Base-by-base conservation (phyloP, 2,797 vertebrate species). In the Poecilia velifera region DNA sequence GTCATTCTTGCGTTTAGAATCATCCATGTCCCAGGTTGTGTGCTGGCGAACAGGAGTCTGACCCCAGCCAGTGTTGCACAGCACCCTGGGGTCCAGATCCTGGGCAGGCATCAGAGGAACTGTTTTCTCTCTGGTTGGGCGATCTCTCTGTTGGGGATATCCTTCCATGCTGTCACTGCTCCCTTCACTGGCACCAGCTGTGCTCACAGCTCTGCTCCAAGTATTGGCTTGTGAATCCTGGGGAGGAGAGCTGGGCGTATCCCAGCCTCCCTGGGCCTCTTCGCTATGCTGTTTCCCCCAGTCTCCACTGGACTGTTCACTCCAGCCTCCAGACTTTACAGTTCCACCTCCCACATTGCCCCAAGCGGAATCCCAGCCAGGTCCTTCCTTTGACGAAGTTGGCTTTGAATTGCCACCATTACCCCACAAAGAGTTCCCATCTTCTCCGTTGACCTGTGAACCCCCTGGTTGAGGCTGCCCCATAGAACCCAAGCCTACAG, bases 1-100 rank as follows among this genome's bases (percentile, higher is more conserved):
- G 91, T 97, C 97, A 93, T 96, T 96, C 94, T 98, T 98, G 84
- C 94, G 93, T 84, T 97, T 97, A 86, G 96, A 94, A 36, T 96
- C 86, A 76, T 97, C 95, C 0, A 96, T 98, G 84, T 99, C 97
- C 98, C 98, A 99, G 91, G 98, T 96, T 86, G 98, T 99, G 94
- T 99, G 97, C 92, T 99, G 98, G 91, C 97, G 98, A 90, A 99
- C 97, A 80, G 98, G 98, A 89, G 97, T 99, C 95, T 99, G 98
- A 91, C 98, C 98, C 98, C 98, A 99, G 55, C 98, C 98, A 77
- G 97, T 97, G 95, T 99, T 99, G 95, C 97, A 99, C 62, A 99
- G 96, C 92, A 99, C 98, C 84, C 98, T 97, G 31, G 98, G 98
- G 92, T 99, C 98, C 93, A 99, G 91, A 94, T 99, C 98, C 74